Evolutionary conservation across 2,113 vertebrate genomes (phyloP), one percentile per base, ranked within the genome.

Genomic region (Recurvirostra avosetta): DNA sequence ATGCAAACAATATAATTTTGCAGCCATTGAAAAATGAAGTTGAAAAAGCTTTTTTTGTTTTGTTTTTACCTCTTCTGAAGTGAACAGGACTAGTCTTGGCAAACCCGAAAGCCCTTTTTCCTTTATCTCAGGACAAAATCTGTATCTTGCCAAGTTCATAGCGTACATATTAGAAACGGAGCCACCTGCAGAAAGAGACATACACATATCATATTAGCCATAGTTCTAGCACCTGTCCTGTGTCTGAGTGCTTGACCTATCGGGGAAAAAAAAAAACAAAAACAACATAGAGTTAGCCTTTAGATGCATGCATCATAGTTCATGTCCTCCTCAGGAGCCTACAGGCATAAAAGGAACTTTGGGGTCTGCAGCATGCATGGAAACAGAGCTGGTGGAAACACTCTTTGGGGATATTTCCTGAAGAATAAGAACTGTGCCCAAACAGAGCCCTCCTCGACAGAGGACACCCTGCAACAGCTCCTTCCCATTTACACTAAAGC

Each of bases 121-220:
- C 88, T 99, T 99, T 77, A 99, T 96, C 25, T 98, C 98, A n/a
- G 99, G 98, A 63, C 96, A 98, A 88, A 97, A 97, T 65, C 88
- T 98, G 93, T 98, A 99, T 92, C 98, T 98, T 83, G 99, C 99
- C 78, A 99, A 94, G 74, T 99, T 99, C 93, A 99, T 98, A 38
- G 97, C 99, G 55, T 99, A 99, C 98, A 99, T 99, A 92, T 99
- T 99, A 82, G 99, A 99, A 95, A 99, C 96, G 26, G 99, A 99
- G 43, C 99, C 98, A 91, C 99, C 98, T 99, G 97, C 41, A 94
- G 88, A 98, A 87, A 96, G 32, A 97, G 71, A 88, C 12, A 86
- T 12, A 79, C 15, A 90, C 50, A 61, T 40, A 87, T 16, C 7
- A 4, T 3, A 52, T 93, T 91, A 94, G 40, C 18, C 63, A 72